These are phyloP conservation scores for Drosophila differens DNA, from an alignment of 2,888 invertebrate genomes.

Conservation along the genomic window DNA sequence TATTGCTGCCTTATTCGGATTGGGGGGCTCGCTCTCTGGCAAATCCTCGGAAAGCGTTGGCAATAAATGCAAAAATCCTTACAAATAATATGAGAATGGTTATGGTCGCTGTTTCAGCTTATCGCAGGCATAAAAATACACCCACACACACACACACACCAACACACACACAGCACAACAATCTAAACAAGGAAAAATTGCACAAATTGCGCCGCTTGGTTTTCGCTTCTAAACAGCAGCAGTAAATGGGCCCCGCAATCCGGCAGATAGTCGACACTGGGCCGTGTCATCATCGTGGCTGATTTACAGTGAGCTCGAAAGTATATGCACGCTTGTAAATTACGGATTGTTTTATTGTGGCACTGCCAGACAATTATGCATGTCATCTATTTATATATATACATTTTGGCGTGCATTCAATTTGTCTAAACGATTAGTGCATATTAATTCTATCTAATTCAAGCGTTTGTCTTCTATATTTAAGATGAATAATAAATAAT, in stretches of 20 bases:
- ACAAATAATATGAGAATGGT: conserved; percentile 81
- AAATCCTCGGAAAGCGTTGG: conserved; percentile 75
- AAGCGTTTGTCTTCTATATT: no score
- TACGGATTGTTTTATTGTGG: neutral
- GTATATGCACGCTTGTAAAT: neutral
- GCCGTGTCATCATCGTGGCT: conserved; percentile 33
- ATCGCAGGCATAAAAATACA: conserved; percentile 74
- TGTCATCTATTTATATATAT: neutral
- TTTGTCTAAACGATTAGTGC: neutral
- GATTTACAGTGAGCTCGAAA: conserved; percentile 41
- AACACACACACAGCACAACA: conserved; percentile 54
- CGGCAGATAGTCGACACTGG: conserved; percentile 48
- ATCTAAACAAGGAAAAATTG: conserved; percentile 77
- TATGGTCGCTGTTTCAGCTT: conserved; percentile 75
- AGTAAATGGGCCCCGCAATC: conserved; percentile 52
- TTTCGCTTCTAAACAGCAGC: conserved; percentile 67
- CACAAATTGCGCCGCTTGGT: conserved; percentile 77
- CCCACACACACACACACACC: conserved; percentile 32
- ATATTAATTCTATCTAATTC: neutral
- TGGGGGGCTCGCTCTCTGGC: conserved; percentile 30
- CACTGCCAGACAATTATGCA: neutral
- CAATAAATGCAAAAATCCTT: conserved; percentile 82
- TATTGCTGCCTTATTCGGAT: conserved; percentile 56
- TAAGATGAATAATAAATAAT: no score
- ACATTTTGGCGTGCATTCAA: neutral